Evolutionary conservation across 1,140 invertebrate species (phyloP).

Genomic region (Ceratina australensis): DNA sequence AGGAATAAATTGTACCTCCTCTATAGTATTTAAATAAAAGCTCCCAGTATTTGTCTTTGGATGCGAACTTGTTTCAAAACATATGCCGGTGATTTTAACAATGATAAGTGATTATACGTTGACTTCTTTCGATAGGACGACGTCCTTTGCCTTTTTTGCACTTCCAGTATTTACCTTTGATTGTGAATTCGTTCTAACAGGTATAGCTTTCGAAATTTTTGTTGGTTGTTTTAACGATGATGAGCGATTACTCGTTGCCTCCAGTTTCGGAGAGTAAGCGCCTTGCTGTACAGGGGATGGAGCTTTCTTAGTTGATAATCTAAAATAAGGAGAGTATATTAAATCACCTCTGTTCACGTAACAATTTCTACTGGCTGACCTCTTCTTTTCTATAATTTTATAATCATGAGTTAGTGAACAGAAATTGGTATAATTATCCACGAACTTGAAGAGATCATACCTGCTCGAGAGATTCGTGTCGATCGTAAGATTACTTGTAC

Average conservation of each 20-base stretch:
- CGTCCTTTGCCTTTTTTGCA: not conserved
- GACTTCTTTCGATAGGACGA: too few relatives aligned
- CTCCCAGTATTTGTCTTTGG: too few relatives aligned
- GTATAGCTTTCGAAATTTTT: slow-evolving; percentile 12
- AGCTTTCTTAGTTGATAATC: not conserved
- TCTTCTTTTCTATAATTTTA: too few relatives aligned
- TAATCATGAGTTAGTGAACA: too few relatives aligned
- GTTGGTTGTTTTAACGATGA: slow-evolving; percentile 29
- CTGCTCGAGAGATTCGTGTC: not conserved
- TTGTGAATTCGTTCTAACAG: slow-evolving; percentile 11
- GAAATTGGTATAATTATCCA: not conserved
- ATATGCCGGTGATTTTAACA: too few relatives aligned
- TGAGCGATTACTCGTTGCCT: not conserved
- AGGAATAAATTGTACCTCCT: too few relatives aligned
- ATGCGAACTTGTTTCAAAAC: too few relatives aligned
- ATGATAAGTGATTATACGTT: too few relatives aligned
- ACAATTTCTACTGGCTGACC: too few relatives aligned
- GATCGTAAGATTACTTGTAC: not conserved
- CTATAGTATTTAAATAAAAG: too few relatives aligned
- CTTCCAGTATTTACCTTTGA: slow-evolving; percentile 1
- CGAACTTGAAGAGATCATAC: not conserved
- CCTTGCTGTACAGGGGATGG: not conserved
- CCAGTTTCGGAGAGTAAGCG: not conserved
- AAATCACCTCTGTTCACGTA: too few relatives aligned
- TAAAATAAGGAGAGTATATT: slow-evolving; percentile 5